phyloP scores from a whole-genome alignment of 2,888 invertebrate species.

The Dryobota labecula region DNA sequence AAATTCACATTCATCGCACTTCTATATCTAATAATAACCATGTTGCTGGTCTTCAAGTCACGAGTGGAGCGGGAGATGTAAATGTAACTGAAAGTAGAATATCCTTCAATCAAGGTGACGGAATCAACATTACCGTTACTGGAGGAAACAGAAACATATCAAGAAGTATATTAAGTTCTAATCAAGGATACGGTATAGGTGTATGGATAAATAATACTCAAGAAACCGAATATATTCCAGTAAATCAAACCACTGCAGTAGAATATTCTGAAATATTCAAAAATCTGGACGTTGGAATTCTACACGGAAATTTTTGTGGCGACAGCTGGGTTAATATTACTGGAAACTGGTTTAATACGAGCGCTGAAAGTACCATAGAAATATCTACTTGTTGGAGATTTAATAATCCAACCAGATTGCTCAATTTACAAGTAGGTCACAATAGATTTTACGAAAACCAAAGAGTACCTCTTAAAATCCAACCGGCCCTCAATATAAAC shows the following conservation, averaged over 20 bases:
- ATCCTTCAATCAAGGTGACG: slow-evolving; percentile 97
- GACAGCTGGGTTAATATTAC: slow-evolving; percentile 97
- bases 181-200: slow-evolving; percentile 96
- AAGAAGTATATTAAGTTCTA: slow-evolving; percentile 95
- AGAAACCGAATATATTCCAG: slow-evolving; percentile 94
- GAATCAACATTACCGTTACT: slow-evolving; percentile 98
- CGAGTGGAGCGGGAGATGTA: slow-evolving; percentile 97
- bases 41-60: slow-evolving; percentile 97
- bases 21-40: slow-evolving; percentile 96
- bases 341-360: slow-evolving; percentile 96
- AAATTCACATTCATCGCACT: slow-evolving; percentile 95
- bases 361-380: slow-evolving; percentile 94
- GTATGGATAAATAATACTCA: slow-evolving; percentile 97
- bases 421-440: slow-evolving; percentile 95
- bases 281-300: slow-evolving; percentile 96
- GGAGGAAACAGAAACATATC: slow-evolving; percentile 98
- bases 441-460: slow-evolving; percentile 95
- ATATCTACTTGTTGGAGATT: slow-evolving; percentile 95
- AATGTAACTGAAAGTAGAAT: slow-evolving; percentile 97
- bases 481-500: slow-evolving; percentile 95
- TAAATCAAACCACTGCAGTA: slow-evolving; percentile 96
- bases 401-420: slow-evolving; percentile 87
- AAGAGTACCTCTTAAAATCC: slow-evolving; percentile 94
- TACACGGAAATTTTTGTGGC: slow-evolving; percentile 98
- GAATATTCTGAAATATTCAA: slow-evolving; percentile 96